Conservation (phyloP, 2,113 vertebrate genomes). For the Gymnorhina tibicen region DNA sequence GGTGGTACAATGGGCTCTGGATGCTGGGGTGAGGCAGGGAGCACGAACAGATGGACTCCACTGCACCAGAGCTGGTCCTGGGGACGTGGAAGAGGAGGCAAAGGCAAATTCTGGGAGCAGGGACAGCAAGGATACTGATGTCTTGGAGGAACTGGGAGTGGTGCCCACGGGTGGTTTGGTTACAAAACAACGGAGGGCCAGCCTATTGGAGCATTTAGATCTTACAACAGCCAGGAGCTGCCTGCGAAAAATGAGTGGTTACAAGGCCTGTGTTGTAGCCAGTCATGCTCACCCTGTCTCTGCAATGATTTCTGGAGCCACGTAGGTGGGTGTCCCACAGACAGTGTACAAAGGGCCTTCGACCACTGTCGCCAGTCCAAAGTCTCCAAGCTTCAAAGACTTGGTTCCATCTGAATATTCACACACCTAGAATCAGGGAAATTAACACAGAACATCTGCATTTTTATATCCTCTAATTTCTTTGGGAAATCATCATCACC, state of each 20-base stretch:
- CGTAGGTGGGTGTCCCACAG: conserved; percentile 95
- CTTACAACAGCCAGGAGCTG: neutral
- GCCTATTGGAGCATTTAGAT: neutral
- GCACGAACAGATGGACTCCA: neutral
- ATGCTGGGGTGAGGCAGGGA: neutral
- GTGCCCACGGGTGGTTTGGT: neutral
- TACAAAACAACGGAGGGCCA: neutral
- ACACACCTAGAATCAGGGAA: conserved; percentile 79
- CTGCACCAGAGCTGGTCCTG: neutral
- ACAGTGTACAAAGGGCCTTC: conserved; percentile 92
- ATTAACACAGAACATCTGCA: neutral
- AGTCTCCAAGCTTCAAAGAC: conserved; percentile 95
- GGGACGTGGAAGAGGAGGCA: neutral
- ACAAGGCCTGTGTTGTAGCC: neutral
- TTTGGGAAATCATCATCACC: neutral
- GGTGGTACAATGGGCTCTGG: neutral
- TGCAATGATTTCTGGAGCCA: conserved; percentile 96
- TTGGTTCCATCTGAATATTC: conserved; percentile 89
- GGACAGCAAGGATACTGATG: neutral
- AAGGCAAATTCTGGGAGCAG: neutral
- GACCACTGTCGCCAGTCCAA: conserved; percentile 94
- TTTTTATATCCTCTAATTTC: neutral
- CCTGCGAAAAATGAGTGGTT: neutral
- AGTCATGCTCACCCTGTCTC: conserved; percentile 86
- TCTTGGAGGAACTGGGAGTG: neutral